These are phyloP conservation scores for Epizoanthus stellaris DNA, from an alignment of 92 coral and sea anemone genomes.

Conservation along the genomic window DNA sequence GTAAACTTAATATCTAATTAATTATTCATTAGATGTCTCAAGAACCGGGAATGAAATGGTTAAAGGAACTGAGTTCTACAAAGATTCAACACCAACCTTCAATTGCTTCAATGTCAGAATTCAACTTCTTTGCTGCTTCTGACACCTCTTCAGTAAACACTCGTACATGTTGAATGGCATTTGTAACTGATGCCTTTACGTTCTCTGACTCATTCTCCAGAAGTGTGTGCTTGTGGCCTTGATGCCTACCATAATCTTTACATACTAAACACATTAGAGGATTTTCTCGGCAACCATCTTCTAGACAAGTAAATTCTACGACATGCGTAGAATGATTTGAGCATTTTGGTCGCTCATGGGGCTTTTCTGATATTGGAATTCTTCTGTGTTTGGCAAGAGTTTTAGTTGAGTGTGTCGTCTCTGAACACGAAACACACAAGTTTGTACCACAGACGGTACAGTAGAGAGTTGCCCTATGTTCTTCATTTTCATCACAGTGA, in stretches of 20 bases:
- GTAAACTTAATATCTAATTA: neutral
- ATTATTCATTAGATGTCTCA: too few relatives aligned
- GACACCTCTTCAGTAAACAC: conserved; percentile 93
- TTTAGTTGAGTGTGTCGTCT: conserved; percentile 93
- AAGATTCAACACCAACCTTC: conserved; percentile 74
- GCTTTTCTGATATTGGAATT: conserved; percentile 95
- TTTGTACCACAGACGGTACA: conserved; percentile 93
- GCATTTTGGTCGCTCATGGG: conserved; percentile 91
- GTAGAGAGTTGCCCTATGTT: conserved; percentile 84
- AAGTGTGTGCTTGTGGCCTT: conserved; percentile 94
- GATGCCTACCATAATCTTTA: conserved; percentile 96
- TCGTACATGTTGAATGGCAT: conserved; percentile 94
- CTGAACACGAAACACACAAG: conserved; percentile 86
- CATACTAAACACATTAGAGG: conserved; percentile 98
- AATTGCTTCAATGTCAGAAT: conserved; percentile 90
- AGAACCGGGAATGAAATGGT: too few relatives aligned
- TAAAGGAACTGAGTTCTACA: neutral
- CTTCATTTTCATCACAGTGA: conserved; percentile 98
- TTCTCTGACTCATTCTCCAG: conserved; percentile 93
- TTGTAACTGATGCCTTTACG: conserved; percentile 87
- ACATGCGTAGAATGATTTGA: conserved; percentile 87
- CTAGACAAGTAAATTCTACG: conserved; percentile 95
- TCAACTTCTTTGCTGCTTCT: conserved; percentile 84
- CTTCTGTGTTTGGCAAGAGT: conserved; percentile 89
- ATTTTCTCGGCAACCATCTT: conserved; percentile 86